Base-by-base conservation (phyloP, 1,140 invertebrate genomes). In the Listronotus oregonensis region DNA sequence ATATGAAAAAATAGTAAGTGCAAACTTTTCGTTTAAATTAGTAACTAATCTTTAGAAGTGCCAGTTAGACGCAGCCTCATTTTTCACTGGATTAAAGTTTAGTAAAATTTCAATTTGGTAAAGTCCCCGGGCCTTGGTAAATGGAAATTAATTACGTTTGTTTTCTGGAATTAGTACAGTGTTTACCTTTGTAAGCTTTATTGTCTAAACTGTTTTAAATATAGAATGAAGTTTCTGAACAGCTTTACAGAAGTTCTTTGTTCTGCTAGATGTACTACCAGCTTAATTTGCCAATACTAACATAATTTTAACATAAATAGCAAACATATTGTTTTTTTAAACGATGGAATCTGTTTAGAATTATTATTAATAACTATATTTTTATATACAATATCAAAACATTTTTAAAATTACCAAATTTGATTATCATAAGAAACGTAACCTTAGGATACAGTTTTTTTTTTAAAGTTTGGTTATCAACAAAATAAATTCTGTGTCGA, bases 21-120 rank as follows among this genome's bases (percentile, higher is more conserved):
- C 9, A 49, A 49, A 21, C 46, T 49, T n/a, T 14, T 15, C 5
- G 46, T 27, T 49, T 49, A 21, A 49, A 49, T 27, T 21, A 27
- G 3, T 18, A 49, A 49, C 46, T 49, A 49, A 49, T 49, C 46
- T 49, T 49, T 49, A 11, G 11, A 49, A 49, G 46, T 49, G 18
- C 46, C 46, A 27, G 18, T 21, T 49, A 21, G 18, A 21, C 46
- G 18, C 9, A 49, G 21, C 17, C 46, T 12, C 46, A 46, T 27
- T 49, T 49, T 49, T 49, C 46, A 12, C 12, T 27, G 46, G 46
- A 49, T 49, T 49, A 49, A 27, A 49, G 46, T 49, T 49, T 49
- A 49, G 46, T 49, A 49, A 49, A 49, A 49, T 49, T 49, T 49
- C 46, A 49, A 49, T 49, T 49, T 49, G 46, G 46, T 27, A 49